Evolutionary conservation across 2,797 vertebrate genomes (phyloP), one percentile per base, ranked within the genome.

Genomic region (Oreochromis mossambicus): DNA sequence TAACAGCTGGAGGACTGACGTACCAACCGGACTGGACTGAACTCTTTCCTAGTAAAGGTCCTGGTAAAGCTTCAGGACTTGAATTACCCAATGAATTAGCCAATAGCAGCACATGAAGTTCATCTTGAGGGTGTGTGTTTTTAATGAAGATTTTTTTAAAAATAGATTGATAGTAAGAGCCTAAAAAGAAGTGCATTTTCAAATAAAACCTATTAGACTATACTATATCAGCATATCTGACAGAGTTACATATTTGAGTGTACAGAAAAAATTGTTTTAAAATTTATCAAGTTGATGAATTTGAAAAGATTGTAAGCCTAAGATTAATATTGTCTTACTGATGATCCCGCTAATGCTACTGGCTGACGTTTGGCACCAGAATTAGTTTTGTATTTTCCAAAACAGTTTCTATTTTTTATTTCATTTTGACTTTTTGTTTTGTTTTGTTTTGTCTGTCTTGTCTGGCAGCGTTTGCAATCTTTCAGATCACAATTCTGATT

Each of bases 1-100:
- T 13, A 81, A 82, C 82, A 85, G 75, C 79, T 85, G 80, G 54
- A 87, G 73, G 61, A 52, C 54, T 85, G 88, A 86, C 54, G 14
- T 79, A 73, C 66, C 11, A 15, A 41, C 61, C 21, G 61, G 61
- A 61, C 14, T 14, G n/a, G n/a, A 26, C 77, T 32, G n/a, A 83
- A 7, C 43, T 73, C 48, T 76, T 26, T 76, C 56, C 7, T 63
- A 63, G 61, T 21, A 38, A 82, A 12, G 21, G 17, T 79, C 63
- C 43, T 1, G 4, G 24, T 19, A 21, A 54, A 41, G 43, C 51
- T 73, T 52, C 38, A 55, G 68, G 17, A 32, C 43, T 61, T 48
- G 24, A 79, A 26, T 63, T 56, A 29, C 21, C 55, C 8, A 32
- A 13, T 63, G 61, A 63, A 63, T 63, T 0, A 38, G 32, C 58